A percentile compares a stretch with the other conserved stretches of the same genome.
Evolutionary conservation across 2,113 vertebrate genomes (phyloP).

Genomic region (Nibea albiflora): DNA sequence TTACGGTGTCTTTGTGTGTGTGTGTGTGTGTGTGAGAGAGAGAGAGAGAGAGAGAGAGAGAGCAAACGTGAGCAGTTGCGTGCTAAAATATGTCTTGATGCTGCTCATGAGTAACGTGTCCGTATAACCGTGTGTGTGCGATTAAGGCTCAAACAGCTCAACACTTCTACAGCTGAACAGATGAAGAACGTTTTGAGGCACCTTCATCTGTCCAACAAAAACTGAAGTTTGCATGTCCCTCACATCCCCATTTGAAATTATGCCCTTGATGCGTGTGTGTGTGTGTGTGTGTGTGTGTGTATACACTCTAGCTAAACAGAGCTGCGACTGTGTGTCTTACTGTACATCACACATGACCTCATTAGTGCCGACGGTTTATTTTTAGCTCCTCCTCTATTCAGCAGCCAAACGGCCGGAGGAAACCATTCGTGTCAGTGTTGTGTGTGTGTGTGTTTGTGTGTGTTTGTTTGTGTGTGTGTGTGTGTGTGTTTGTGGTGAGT

Average conservation of each 20-base stretch:
- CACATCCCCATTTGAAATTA: background rate
- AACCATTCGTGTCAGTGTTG: slow-evolving; percentile 19
- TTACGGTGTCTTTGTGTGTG: background rate
- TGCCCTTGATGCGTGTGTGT: slow-evolving; percentile 14
- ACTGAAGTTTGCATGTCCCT: background rate
- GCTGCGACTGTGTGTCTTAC: slow-evolving; percentile 53
- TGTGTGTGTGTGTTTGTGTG: slow-evolving; percentile 1
- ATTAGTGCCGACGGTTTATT: slow-evolving; percentile 76
- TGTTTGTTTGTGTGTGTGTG: slow-evolving; percentile 27
- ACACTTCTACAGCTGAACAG: too few relatives aligned
- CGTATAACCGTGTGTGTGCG: too few relatives aligned
- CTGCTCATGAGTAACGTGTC: too few relatives aligned
- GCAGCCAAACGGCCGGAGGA: slow-evolving; percentile 67
- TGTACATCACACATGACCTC: slow-evolving; percentile 82
- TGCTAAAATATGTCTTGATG: background rate
- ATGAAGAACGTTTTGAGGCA: background rate
- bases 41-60: too few relatives aligned
- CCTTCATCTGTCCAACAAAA: background rate
- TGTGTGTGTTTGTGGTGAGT: slow-evolving; percentile 13
- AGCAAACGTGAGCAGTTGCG: background rate
- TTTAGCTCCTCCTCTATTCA: slow-evolving; percentile 76
- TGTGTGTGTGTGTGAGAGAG: background rate
- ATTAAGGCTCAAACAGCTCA: too few relatives aligned
- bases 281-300: background rate
- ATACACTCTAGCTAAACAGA: slow-evolving; percentile 3